Evolutionary conservation across 2,113 vertebrate species (phyloP).

Genomic region (Brachionichthys hirsutus): DNA sequence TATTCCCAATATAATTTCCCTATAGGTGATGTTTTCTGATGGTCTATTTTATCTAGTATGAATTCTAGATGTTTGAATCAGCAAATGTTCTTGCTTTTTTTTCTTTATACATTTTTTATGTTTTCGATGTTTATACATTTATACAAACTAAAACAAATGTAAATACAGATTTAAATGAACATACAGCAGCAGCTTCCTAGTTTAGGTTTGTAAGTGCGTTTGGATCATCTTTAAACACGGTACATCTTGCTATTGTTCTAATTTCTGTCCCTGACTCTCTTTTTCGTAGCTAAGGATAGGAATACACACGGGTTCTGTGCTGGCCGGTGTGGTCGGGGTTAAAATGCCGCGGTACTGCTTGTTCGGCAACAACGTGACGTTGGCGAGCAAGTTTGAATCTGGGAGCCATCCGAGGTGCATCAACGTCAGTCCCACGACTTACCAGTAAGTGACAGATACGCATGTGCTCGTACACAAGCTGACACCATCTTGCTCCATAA

Average conservation of each 20-base stretch:
- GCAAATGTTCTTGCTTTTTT: no score
- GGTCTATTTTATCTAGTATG: no score
- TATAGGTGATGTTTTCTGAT: no score
- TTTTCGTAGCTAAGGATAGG: conserved; percentile 89
- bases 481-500: not conserved
- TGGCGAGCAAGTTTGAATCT: conserved; percentile 98
- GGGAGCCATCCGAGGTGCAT: conserved; percentile 95
- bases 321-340: conserved; percentile 95
- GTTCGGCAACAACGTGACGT: conserved; percentile 97
- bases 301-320: conserved; percentile 95
- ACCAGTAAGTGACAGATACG: conserved; percentile 84
- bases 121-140: no score
- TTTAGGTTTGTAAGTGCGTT: not conserved
- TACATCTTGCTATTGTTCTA: not conserved
- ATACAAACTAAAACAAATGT: no score
- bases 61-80: no score
- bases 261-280: not conserved
- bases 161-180: not conserved
- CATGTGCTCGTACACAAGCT: not conserved
- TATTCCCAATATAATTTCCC: no score
- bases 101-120: no score
- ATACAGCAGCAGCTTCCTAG: not conserved
- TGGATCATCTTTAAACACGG: not conserved
- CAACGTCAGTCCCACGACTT: conserved; percentile 94
- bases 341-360: conserved; percentile 98